These are phyloP conservation scores for Scaptodrosophila lebanonensis DNA, from an alignment of 1,140 invertebrate species.

Conservation along the genomic window DNA sequence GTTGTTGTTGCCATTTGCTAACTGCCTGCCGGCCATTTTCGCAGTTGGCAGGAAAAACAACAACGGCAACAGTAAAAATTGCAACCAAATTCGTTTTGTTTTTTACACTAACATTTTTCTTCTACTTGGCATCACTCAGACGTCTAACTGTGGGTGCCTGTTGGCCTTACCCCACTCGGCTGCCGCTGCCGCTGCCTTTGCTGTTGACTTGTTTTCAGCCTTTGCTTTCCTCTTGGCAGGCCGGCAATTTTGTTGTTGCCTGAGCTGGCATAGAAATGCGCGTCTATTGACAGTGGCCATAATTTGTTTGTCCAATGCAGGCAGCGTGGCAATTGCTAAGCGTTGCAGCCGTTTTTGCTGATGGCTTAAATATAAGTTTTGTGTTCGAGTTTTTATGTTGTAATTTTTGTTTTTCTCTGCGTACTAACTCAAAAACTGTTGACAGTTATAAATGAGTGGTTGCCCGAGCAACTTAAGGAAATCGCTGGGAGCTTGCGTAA, in stretches of 20 bases:
- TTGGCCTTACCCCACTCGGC: constrained; percentile 16
- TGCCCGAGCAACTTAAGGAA: too few relatives aligned
- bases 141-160: constrained; percentile 59
- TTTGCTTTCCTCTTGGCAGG: constrained; percentile 14
- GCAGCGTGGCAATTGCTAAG: constrained; percentile 49
- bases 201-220: not conserved
- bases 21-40: constrained; percentile 54
- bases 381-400: constrained; percentile 19
- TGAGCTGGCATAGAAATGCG: constrained; percentile 51
- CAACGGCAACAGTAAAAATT: constrained; percentile 27
- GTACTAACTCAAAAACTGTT: constrained; percentile 64
- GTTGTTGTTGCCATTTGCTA: constrained; percentile 27
- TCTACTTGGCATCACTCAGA: constrained; percentile 52
- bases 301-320: constrained; percentile 68
- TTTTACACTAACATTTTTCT: not conserved
- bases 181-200: constrained; percentile 13
- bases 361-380: constrained; percentile 70
- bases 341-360: constrained; percentile 25
- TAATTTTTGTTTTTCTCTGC: constrained; percentile 10
- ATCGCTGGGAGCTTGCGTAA: too few relatives aligned
- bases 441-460: constrained; percentile 72
- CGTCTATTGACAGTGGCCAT: constrained; percentile 69
- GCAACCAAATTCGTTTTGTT: constrained; percentile 26
- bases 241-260: constrained; percentile 41
- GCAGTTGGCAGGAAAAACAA: constrained; percentile 27